phyloP scores from a whole-genome alignment of 2,113 vertebrate species.

The Parus major region DNA sequence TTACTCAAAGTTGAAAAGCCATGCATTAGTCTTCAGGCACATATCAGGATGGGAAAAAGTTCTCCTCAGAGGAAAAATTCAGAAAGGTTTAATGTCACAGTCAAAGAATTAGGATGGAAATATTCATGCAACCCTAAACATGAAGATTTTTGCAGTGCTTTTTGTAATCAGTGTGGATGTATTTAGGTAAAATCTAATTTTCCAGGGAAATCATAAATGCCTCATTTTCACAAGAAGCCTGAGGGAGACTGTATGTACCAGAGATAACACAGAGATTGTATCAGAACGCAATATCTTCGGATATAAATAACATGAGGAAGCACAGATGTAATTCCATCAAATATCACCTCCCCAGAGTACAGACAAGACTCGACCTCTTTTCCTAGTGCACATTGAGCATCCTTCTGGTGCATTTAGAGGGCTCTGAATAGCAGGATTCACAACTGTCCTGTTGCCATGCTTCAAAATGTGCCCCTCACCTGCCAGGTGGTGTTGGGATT shows the following conservation, averaged over 20 bases:
- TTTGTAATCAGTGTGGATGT: conserved; percentile 5
- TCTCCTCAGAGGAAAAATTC: background rate
- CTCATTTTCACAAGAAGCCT: conserved; percentile 33
- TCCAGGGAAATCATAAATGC: conserved; percentile 37
- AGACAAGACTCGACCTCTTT: background rate
- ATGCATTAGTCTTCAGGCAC: background rate
- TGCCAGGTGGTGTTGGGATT: background rate
- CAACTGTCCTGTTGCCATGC: background rate
- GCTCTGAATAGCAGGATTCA: background rate
- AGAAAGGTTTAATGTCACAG: background rate
- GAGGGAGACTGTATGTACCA: conserved; percentile 13
- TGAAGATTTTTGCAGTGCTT: background rate
- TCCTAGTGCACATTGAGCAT: fast-evolving
- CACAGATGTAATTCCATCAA: conserved; percentile 30
- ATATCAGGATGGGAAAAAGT: background rate
- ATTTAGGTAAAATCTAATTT: conserved; percentile 57
- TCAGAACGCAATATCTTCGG: conserved; percentile 1
- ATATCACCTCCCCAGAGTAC: background rate
- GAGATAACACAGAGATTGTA: conserved; percentile 29
- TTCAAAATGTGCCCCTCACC: background rate
- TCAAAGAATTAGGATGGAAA: conserved; percentile 1
- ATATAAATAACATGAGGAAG: conserved; percentile 47
- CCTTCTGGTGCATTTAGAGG: background rate
- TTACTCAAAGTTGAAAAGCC: background rate
- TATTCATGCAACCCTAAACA: background rate